Evolutionary conservation across 2,797 vertebrate genomes (phyloP).

Genomic region (Hypotaenidia okinawae): DNA sequence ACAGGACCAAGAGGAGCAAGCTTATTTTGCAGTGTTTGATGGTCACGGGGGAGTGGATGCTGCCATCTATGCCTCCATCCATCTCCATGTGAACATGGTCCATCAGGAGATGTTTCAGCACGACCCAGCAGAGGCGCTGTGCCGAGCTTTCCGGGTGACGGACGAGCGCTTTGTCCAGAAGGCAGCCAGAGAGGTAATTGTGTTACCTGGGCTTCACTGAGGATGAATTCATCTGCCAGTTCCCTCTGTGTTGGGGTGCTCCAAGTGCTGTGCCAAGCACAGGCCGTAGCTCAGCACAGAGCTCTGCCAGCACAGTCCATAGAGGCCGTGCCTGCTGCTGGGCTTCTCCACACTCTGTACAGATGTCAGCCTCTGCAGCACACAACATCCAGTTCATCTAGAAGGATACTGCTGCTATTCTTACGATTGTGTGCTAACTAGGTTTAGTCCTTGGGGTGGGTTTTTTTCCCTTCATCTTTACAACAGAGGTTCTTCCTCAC

Average conservation of each 20-base stretch:
- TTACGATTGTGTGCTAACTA: neutral
- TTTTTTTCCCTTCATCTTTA: neutral
- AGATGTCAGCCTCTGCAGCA: neutral
- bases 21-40: constrained; percentile 96
- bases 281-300: neutral
- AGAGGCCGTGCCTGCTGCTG: neutral
- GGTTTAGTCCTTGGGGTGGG: neutral
- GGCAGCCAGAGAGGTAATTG: constrained; percentile 92
- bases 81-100: constrained; percentile 94
- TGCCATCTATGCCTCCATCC: constrained; percentile 94
- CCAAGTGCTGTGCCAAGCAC: neutral
- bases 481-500: neutral
- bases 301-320: rapidly evolving
- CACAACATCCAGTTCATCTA: neutral
- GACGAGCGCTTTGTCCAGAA: constrained; percentile 96
- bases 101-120: constrained; percentile 91
- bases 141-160: constrained; percentile 89
- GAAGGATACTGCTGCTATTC: neutral
- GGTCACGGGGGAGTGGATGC: constrained; percentile 97
- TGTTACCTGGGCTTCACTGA: neutral
- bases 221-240: rapidly evolving
- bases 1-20: constrained; percentile 98
- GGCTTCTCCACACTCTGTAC: neutral
- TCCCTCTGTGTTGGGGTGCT: neutral
- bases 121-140: constrained; percentile 89